These are phyloP conservation scores for Datnioides undecimradiatus DNA, from an alignment of 2,113 vertebrate genomes.

Conservation along the genomic window DNA sequence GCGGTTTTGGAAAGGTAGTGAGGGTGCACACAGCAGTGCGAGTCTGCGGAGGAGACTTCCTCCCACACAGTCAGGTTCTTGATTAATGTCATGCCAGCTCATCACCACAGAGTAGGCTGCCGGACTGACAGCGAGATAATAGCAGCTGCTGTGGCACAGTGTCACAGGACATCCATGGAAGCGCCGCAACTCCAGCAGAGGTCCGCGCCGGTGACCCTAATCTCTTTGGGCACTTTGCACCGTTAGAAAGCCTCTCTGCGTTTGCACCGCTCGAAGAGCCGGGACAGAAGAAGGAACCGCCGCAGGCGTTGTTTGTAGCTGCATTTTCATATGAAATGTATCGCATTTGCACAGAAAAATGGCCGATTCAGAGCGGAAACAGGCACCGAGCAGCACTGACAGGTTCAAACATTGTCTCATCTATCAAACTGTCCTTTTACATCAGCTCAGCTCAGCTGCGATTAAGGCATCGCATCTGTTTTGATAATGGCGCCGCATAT, in stretches of 20 bases:
- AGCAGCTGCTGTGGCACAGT: constrained; percentile 43
- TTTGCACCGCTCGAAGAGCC: constrained; percentile 10
- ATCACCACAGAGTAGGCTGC: constrained; percentile 60
- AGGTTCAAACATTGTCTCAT: constrained; percentile 14
- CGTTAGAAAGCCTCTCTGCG: constrained; percentile 36
- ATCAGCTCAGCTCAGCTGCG: constrained; percentile 10
- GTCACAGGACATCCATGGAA: constrained; percentile 45
- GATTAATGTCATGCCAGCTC: constrained; percentile 73
- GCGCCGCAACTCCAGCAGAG: constrained; percentile 9
- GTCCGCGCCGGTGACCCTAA: constrained; percentile 46
- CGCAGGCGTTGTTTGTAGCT: constrained; percentile 13
- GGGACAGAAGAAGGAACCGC: neutral
- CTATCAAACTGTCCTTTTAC: constrained; percentile 22
- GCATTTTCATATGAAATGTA: constrained; percentile 24
- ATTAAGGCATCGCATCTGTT: neutral
- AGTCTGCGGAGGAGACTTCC: constrained; percentile 65
- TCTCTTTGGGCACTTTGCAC: constrained; percentile 31
- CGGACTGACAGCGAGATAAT: constrained; percentile 68
- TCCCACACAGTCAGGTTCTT: constrained; percentile 62
- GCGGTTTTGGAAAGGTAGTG: constrained; percentile 50
- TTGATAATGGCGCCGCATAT: neutral
- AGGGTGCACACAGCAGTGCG: constrained; percentile 17
- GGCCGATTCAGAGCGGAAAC: neutral
- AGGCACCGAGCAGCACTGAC: neutral
- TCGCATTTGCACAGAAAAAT: constrained; percentile 28